Percentiles rank a stretch among this genome's conserved stretches.
These are phyloP conservation scores for Micromesistius poutassou DNA, from an alignment of 2,797 vertebrate species.

Conservation along the genomic window DNA sequence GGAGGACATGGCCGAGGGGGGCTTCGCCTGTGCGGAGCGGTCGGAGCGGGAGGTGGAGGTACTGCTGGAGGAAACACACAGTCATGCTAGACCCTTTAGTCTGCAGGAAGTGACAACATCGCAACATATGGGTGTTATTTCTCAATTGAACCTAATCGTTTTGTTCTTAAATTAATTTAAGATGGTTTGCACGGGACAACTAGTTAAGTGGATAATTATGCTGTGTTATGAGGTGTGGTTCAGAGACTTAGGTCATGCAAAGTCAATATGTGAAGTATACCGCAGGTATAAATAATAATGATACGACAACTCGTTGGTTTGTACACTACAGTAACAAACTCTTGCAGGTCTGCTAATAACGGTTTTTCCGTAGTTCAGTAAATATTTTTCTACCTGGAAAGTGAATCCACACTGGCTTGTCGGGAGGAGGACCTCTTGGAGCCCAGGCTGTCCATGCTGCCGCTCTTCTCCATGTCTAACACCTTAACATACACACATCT, in stretches of 20 bases:
- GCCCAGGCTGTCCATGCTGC: constrained; percentile 71
- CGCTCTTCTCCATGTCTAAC: constrained; percentile 71
- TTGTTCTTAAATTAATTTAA: background rate
- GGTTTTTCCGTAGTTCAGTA: background rate
- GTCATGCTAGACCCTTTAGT: background rate
- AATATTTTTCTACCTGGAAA: constrained; percentile 66
- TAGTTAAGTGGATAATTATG: background rate
- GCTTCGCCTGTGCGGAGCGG: constrained; percentile 80
- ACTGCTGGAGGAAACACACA: constrained; percentile 56
- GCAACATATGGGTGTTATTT: background rate
- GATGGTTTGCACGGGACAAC: background rate
- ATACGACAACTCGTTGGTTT: background rate
- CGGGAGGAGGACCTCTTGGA: constrained; percentile 72
- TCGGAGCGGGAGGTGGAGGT: constrained; percentile 89
- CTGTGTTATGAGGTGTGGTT: background rate
- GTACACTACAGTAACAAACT: background rate
- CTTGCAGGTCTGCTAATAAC: background rate
- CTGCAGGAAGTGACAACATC: background rate
- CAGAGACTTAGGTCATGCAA: background rate
- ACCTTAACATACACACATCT: background rate
- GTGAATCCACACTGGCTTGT: constrained; percentile 75
- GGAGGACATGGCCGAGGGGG: constrained; percentile 77
- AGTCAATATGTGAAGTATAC: background rate
- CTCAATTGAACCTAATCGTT: background rate
- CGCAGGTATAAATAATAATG: background rate